These are phyloP conservation scores for Lomographa bimaculata DNA, from an alignment of 2,888 invertebrate species.

Conservation along the genomic window DNA sequence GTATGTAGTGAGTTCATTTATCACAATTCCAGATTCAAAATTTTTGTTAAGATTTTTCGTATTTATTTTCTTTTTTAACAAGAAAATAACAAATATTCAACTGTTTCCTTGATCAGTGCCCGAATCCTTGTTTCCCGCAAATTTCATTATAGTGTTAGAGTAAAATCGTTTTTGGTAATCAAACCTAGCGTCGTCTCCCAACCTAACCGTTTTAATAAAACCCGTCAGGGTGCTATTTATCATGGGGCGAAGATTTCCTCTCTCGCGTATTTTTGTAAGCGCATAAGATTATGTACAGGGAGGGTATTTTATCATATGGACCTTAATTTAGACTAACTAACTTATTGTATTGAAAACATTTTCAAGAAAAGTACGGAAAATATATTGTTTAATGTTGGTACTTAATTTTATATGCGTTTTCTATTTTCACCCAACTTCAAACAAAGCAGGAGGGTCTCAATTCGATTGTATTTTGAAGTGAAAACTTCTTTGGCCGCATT, in stretches of 20 bases:
- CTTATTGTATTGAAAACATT: no score
- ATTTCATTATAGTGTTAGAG: neutral
- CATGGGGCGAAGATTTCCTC: conserved; percentile 38
- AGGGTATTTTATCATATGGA: conserved; percentile 20
- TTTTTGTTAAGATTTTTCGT: no score
- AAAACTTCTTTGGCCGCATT: no score
- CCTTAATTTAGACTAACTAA: conserved; percentile 11
- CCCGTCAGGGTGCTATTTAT: conserved; percentile 43
- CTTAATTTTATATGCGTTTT: neutral
- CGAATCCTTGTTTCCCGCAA: neutral
- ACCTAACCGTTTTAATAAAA: conserved; percentile 43
- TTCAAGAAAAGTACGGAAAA: no score
- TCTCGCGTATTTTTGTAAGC: conserved; percentile 25
- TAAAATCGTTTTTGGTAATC: neutral
- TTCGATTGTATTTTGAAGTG: no score
- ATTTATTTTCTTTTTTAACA: neutral
- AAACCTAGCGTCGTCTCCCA: conserved; percentile 1
- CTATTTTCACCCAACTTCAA: no score
- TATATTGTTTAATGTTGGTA: no score
- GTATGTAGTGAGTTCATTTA: no score
- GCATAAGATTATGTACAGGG: conserved; percentile 14
- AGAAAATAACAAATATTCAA: no score
- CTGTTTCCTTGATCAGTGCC: no score
- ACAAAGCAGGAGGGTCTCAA: no score
- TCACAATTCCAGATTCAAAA: no score